Base-by-base conservation (phyloP, 1,140 invertebrate species). In the Berghia stephanieae region DNA sequence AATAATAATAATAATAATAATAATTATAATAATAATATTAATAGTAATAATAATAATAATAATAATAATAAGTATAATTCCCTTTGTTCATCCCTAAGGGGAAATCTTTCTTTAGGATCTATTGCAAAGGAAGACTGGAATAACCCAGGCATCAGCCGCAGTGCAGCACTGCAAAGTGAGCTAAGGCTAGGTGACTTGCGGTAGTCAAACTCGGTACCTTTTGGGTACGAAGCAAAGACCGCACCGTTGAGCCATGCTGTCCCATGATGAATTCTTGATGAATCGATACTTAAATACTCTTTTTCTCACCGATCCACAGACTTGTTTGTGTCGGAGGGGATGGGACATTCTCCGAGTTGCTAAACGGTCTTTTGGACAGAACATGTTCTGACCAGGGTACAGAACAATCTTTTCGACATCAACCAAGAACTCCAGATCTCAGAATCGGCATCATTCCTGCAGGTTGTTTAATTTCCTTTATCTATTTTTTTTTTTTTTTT, bases 321-420 rank as follows among this genome's bases (percentile, higher is more conserved):
- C 91, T 96, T 4, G 92, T 94, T 21, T 94, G 94, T 87, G 93
- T 97, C 16, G 96, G 96, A 16, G 96, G 96, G 0, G 95, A 96
- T 89, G 96, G 96, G 0, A 96, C 95, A 38, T 94, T 96, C 79
- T 93, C 94, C 38, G 96, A 97, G 90, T 88, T 96, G 27, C 92
- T 96, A 70, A 85, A 94, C 87, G 95, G 95, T 3, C 85, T 96
- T 24, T 88, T 96, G 16, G 82, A 88, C 75, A 83, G 90, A 81
- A 88, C 86, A 38, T 85, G 88, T 69, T 80, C 80, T 76, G 88
- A 92, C 24, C 87, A 88, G n/a, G 90, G 91, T 21, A 87, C 94
- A n/a, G 90, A 93, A 84, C 87, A 92, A 1, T 91, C 93, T 55
- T 90, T 91, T 0, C 89, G 92, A 4, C 91, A 91, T 8, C 87